Percentiles rank a stretch among this genome's conserved stretches.
These are phyloP conservation scores for Apodemus sylvaticus DNA, from an alignment of 2,113 vertebrate species.

Conservation along the genomic window DNA sequence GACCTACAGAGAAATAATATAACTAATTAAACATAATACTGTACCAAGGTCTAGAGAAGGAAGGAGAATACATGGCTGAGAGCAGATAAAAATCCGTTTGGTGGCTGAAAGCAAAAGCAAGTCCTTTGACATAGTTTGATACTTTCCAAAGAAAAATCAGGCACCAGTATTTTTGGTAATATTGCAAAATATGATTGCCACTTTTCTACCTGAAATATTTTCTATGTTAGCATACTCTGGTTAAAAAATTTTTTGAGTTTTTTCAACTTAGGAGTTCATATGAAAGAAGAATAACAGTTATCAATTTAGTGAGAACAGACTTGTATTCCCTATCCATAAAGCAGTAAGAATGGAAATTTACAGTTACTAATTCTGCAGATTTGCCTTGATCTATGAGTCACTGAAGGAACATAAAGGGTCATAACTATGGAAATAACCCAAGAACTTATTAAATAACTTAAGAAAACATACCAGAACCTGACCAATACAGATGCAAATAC, in stretches of 20 bases:
- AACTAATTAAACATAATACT: not conserved
- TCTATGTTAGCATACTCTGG: not conserved
- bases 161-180: not conserved
- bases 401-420: not conserved
- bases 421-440: not conserved
- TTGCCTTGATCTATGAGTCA: not conserved
- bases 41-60: not conserved
- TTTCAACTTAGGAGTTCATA: not conserved
- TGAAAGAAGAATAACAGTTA: not conserved
- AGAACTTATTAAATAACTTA: too few species aligned
- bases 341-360: not conserved
- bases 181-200: not conserved
- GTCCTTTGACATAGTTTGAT: not conserved
- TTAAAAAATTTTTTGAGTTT: conserved; percentile 1
- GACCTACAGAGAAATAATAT: not conserved
- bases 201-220: not conserved
- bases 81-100: not conserved
- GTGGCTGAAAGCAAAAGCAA: not conserved
- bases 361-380: not conserved
- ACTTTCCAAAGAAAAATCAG: not conserved
- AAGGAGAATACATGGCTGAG: not conserved
- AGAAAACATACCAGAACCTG: not conserved
- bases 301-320: not conserved
- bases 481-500: too few species aligned
- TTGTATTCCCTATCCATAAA: not conserved